phyloP scores from a whole-genome alignment of 2,888 invertebrate species.

The Drosophila demipolita region DNA sequence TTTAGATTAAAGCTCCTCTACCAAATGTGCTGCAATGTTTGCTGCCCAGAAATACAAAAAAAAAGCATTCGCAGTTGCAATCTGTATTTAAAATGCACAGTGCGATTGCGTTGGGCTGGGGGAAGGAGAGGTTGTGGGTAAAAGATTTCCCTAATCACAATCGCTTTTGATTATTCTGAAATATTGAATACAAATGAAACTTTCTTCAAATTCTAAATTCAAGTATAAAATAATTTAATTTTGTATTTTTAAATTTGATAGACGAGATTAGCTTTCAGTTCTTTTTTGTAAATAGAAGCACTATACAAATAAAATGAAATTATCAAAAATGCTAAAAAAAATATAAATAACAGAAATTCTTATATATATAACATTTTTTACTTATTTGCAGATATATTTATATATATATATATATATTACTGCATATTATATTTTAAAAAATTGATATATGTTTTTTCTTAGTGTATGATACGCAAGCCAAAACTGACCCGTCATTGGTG shows the following conservation, averaged over 20 bases:
- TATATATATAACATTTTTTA: background rate
- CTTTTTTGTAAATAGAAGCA: background rate
- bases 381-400: background rate
- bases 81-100: background rate
- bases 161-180: background rate
- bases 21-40: background rate
- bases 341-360: background rate
- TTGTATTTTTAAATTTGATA: background rate
- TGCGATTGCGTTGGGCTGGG: background rate
- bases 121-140: no score
- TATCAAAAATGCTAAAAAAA: background rate
- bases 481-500: conserved; percentile 37
- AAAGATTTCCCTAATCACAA: background rate
- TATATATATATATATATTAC: background rate
- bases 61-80: conserved; percentile 21
- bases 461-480: background rate
- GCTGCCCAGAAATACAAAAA: background rate
- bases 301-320: background rate
- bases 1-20: background rate
- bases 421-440: background rate
- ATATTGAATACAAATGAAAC: background rate
- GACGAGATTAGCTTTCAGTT: background rate
- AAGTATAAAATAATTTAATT: no score
- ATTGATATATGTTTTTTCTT: background rate
- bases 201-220: no score